phyloP scores from a whole-genome alignment of 53 echinoderm and acorn worm species.

The Holothuria leucospilota region DNA sequence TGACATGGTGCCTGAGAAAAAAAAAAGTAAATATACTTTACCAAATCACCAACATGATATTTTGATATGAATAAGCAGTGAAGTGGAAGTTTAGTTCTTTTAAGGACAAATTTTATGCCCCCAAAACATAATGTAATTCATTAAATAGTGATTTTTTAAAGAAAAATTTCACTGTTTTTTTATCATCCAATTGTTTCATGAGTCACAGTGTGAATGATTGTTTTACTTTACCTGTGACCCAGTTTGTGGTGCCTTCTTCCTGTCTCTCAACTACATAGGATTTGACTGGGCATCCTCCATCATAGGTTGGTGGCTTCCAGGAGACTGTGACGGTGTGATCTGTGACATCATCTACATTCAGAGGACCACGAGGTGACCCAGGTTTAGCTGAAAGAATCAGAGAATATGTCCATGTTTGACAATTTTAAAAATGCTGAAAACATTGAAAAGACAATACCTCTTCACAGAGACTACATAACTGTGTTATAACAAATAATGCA shows the following conservation, averaged over 20 bases:
- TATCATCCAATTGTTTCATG: no score
- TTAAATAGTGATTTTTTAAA: no score
- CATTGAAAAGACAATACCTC: not conserved
- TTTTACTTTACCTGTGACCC: slow-evolving; percentile 80
- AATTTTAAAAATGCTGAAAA: not conserved
- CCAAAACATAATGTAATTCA: no score
- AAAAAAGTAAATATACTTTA: no score
- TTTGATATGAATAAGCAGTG: no score
- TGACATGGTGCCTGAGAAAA: no score
- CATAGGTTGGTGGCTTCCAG: slow-evolving; percentile 91
- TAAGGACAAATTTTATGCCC: no score
- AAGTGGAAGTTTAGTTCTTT: no score
- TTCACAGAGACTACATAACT: no score
- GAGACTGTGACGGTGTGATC: slow-evolving; percentile 79
- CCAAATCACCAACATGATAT: no score
- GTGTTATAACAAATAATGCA: no score
- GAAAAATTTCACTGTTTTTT: no score
- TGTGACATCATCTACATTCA: slow-evolving; percentile 89
- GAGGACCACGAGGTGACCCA: slow-evolving; percentile 71
- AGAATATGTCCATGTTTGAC: not conserved
- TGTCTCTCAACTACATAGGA: slow-evolving; percentile 82
- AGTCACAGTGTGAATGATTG: slow-evolving; percentile 50
- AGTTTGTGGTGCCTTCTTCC: slow-evolving; percentile 82
- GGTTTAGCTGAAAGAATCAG: slow-evolving; percentile 71
- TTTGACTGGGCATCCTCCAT: slow-evolving; percentile 91